Evolutionary conservation across 2,113 vertebrate genomes (phyloP), one percentile per base, ranked within the genome.

Genomic region (Bos javanicus): DNA sequence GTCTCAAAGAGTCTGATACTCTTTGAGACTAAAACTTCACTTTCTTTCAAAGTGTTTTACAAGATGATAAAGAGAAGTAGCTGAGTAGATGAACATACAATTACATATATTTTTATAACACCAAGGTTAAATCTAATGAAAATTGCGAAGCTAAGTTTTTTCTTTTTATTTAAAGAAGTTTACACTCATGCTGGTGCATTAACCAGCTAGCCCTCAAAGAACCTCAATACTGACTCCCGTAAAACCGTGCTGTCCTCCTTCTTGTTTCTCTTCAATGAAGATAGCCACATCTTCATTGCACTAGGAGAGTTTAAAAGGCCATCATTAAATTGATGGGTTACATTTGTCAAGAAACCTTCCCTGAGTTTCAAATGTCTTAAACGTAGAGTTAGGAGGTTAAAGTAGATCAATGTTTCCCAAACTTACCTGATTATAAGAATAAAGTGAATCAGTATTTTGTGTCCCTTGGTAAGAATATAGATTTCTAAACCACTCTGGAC

Each of bases 1-100:
- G 39, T 43, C 71, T 76, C 36, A 76, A 7, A 26, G 39, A 43
- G 71, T 76, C 12, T 14, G 6, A 76, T 2, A 76, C 71, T 43
- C 71, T 76, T 43, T 43, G 36, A 76, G 39, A 76, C 71, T 43
- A 76, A 76, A 39, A 43, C 39, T 76, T 76, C 5, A 39, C 21
- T 76, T 43, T 76, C 71, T 76, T 76, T 90, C 54, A 94, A 13
- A 5, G 14, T 83, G 28, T 57, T 94, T 94, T 48, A 74, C 25
- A 91, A 91, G 60, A 88, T 52, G 17, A 85, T 83, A 92, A 86
- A 9, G 52, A 97, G 12, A 92, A 88, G n/a, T 5, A 96, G 56
- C 16, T 88, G 52, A 96, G 17, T 33, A 94, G 36, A 84, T 95
- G 92, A 94, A 95, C n/a, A 95, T 7, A 97, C 26, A 91, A 76